Evolutionary conservation across 2,888 invertebrate species (phyloP).

Genomic region (Phengaris arion): DNA sequence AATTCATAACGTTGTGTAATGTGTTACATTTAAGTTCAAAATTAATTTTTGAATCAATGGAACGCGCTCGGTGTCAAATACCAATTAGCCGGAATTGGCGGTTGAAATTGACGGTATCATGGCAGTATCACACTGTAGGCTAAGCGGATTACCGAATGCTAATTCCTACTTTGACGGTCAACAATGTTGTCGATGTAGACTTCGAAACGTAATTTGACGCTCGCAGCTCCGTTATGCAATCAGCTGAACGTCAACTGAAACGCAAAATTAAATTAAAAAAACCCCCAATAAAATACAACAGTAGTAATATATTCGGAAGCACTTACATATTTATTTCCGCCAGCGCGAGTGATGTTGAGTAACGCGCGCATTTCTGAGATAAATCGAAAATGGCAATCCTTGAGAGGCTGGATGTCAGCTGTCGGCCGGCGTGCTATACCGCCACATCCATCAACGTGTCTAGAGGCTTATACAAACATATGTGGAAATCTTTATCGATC

Average conservation of each 20-base stretch:
- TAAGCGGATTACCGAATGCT: conserved; percentile 3
- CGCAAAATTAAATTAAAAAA: conserved; percentile 4
- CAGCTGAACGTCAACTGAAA: neutral
- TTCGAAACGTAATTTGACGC: neutral
- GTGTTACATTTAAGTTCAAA: neutral
- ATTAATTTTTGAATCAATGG: neutral
- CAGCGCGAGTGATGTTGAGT: conserved; percentile 22
- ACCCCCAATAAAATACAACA: conserved; percentile 16
- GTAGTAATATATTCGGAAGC: conserved; percentile 25
- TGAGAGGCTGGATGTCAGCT: conserved; percentile 33
- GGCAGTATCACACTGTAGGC: neutral
- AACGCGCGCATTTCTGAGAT: conserved; percentile 31
- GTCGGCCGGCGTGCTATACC: conserved; percentile 29
- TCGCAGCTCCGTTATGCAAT: neutral
- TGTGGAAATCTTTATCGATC: conserved; percentile 16
- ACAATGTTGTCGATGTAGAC: neutral
- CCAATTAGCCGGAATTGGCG: conserved; percentile 2
- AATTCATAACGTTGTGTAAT: too few relatives aligned
- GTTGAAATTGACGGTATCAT: neutral
- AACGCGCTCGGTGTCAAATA: neutral
- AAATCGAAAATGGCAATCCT: conserved; percentile 33
- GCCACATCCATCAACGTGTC: conserved; percentile 34
- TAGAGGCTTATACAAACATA: conserved; percentile 2
- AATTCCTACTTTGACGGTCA: conserved; percentile 2
- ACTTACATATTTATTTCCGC: conserved; percentile 27